Evolutionary conservation across 2,113 vertebrate species (phyloP).

Genomic region (Callionymus lyra): DNA sequence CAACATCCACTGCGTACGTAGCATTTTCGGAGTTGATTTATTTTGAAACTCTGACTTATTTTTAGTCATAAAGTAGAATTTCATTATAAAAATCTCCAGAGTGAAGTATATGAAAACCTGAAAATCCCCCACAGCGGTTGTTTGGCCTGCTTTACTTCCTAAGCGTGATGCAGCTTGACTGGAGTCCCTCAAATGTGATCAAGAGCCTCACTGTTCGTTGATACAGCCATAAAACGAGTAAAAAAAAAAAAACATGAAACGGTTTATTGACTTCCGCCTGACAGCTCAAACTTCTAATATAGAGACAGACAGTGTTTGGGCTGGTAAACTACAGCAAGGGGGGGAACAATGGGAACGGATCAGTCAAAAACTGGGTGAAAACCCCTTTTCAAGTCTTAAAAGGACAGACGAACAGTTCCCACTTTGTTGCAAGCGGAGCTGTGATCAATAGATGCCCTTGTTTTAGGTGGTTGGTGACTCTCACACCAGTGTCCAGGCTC

Average conservation of each 20-base stretch:
- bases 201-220: slow-evolving; percentile 24
- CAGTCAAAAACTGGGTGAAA: slow-evolving; percentile 52
- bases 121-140: background rate
- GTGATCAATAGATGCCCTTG: slow-evolving; percentile 68
- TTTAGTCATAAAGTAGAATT: too few species aligned
- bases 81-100: too few species aligned
- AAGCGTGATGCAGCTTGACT: slow-evolving; percentile 7
- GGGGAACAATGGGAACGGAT: slow-evolving; percentile 45
- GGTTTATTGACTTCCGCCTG: slow-evolving; percentile 40
- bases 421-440: slow-evolving; percentile 50
- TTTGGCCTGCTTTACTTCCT: background rate
- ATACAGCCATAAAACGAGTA: slow-evolving; percentile 28
- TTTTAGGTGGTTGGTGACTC: slow-evolving; percentile 55
- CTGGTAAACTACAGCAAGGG: slow-evolving; percentile 35
- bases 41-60: too few species aligned
- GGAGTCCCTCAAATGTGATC: background rate
- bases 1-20: too few species aligned
- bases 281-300: slow-evolving; percentile 34
- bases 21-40: too few species aligned
- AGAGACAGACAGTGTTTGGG: slow-evolving; percentile 45
- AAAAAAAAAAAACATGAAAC: slow-evolving; percentile 44
- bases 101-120: background rate
- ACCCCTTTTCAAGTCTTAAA: slow-evolving; percentile 57
- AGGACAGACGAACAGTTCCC: slow-evolving; percentile 49
- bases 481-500: slow-evolving; percentile 39